phyloP scores from a whole-genome alignment of 2,797 vertebrate genomes.

The Sarcophilus harrisii region DNA sequence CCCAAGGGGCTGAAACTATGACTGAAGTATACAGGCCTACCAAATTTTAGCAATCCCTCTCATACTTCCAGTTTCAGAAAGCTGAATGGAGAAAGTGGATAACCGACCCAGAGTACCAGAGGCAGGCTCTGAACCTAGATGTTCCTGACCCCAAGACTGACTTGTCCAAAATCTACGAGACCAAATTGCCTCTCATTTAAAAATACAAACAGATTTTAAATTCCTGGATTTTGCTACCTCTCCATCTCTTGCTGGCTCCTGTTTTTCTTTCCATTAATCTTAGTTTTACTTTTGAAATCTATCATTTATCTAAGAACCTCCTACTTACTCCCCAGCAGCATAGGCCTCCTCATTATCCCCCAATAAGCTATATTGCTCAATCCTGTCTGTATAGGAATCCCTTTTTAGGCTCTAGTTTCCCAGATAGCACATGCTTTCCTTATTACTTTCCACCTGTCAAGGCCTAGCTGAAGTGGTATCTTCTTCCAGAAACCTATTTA shows the following conservation, averaged over 20 bases:
- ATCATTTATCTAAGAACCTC: neutral
- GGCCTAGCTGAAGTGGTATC: neutral
- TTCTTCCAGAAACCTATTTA: neutral
- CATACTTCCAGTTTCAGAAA: neutral
- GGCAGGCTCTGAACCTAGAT: neutral
- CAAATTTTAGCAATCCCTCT: neutral
- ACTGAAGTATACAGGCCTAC: neutral
- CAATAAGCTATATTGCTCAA: neutral
- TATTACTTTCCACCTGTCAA: neutral
- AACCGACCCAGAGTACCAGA: neutral
- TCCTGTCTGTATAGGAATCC: neutral
- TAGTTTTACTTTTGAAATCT: neutral
- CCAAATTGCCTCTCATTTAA: neutral
- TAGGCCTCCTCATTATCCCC: neutral
- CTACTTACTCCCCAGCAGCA: neutral
- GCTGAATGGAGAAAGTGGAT: neutral
- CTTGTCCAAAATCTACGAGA: neutral
- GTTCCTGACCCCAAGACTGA: neutral
- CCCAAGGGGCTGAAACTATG: neutral
- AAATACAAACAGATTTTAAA: neutral
- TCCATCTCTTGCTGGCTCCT: neutral
- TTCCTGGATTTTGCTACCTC: neutral
- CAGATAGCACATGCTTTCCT: neutral
- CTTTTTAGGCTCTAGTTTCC: neutral
- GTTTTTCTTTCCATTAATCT: neutral